Evolutionary conservation across 2,113 vertebrate species (phyloP).

Genomic region (Athene noctua): DNA sequence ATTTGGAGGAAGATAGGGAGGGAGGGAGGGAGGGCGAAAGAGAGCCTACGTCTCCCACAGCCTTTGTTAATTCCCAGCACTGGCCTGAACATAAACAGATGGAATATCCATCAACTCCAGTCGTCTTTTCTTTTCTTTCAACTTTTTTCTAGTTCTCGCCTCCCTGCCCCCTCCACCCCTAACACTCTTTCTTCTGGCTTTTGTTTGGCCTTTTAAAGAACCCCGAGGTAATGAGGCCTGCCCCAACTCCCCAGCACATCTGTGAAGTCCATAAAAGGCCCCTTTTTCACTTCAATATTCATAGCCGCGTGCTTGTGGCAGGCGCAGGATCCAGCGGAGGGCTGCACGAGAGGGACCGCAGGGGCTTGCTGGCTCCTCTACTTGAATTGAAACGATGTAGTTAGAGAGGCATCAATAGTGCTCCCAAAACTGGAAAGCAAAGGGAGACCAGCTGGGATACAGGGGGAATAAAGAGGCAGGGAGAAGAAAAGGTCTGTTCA

Average conservation of each 20-base stretch:
- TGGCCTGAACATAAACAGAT: slow-evolving; percentile 71
- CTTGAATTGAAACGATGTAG: neutral
- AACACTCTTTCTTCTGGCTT: slow-evolving; percentile 27
- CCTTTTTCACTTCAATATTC: slow-evolving; percentile 62
- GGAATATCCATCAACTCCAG: slow-evolving; percentile 75
- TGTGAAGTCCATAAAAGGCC: slow-evolving; percentile 65
- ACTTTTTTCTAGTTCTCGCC: slow-evolving; percentile 48
- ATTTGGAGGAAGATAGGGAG: neutral
- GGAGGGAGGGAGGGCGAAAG: neutral
- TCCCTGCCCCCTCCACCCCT: slow-evolving; percentile 33
- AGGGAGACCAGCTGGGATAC: neutral
- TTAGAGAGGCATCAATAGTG: neutral
- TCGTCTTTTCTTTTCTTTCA: slow-evolving; percentile 56
- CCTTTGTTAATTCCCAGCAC: slow-evolving; percentile 63
- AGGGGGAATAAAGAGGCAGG: neutral
- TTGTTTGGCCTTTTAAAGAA: slow-evolving; percentile 67
- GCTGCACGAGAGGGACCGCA: neutral
- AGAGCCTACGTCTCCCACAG: slow-evolving; percentile 13
- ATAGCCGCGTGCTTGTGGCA: slow-evolving; percentile 58
- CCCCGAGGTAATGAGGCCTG: slow-evolving; percentile 70
- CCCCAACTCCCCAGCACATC: slow-evolving; percentile 64
- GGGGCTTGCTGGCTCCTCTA: neutral
- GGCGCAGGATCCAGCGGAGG: slow-evolving; percentile 1
- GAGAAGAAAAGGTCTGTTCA: neutral
- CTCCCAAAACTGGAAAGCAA: neutral